Evolutionary conservation across 2,113 vertebrate species (phyloP).

Genomic region (Gavia stellata): DNA sequence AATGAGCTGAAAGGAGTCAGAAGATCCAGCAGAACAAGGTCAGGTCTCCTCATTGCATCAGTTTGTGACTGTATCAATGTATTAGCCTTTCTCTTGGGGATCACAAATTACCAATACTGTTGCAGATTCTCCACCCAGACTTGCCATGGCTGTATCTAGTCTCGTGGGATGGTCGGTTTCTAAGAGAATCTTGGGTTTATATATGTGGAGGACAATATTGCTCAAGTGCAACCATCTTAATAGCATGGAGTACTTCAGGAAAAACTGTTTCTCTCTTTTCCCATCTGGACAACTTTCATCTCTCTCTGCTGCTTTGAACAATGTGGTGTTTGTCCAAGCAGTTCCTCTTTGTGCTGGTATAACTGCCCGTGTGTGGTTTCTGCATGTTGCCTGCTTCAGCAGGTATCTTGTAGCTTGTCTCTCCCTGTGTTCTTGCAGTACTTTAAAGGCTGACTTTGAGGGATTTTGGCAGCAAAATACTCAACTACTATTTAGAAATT

Average conservation of each 20-base stretch:
- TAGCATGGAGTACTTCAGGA: background rate
- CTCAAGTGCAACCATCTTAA: background rate
- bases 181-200: background rate
- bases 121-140: background rate
- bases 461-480: background rate
- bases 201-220: background rate
- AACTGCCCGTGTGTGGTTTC: background rate
- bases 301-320: background rate
- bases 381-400: background rate
- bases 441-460: background rate
- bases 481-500: background rate
- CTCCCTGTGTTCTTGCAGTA: background rate
- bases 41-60: background rate
- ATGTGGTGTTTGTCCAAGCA: rapidly evolving
- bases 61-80: background rate
- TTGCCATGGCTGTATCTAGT: background rate
- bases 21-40: background rate
- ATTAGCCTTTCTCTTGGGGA: background rate
- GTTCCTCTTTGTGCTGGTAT: background rate
- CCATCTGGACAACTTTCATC: background rate
- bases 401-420: background rate
- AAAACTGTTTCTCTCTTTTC: background rate
- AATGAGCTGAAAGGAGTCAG: background rate
- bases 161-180: rapidly evolving
- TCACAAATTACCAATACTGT: background rate